Evolutionary conservation across 92 coral and sea anemone genomes (phyloP).

Genomic region (Heliopora coerulea): DNA sequence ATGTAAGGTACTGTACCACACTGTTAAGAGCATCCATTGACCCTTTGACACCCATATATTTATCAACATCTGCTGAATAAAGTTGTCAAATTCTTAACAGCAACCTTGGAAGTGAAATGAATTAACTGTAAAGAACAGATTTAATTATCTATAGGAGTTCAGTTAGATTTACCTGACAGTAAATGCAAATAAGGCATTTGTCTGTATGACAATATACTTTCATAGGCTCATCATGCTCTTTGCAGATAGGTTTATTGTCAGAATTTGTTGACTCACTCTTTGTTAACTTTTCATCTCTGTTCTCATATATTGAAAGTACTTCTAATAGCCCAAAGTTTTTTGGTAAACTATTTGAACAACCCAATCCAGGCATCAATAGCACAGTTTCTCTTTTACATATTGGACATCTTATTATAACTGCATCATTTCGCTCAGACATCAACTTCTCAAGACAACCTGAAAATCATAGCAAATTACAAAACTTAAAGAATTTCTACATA

Average conservation of each 20-base stretch:
- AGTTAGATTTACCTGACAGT: constrained; percentile 70
- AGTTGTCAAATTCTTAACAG: too few relatives aligned
- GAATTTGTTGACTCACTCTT: constrained; percentile 41
- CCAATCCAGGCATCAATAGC: constrained; percentile 46
- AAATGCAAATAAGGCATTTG: constrained; percentile 79
- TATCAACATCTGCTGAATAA: too few relatives aligned
- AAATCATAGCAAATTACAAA: not conserved
- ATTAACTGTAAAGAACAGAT: too few relatives aligned
- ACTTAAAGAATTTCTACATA: too few relatives aligned
- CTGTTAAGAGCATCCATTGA: too few relatives aligned
- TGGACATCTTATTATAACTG: constrained; percentile 68
- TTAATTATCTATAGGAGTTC: too few relatives aligned
- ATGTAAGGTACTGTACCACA: too few relatives aligned
- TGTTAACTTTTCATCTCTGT: constrained; percentile 26
- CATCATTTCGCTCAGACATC: constrained; percentile 60
- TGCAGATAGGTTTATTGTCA: constrained; percentile 62
- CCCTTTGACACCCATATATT: too few relatives aligned
- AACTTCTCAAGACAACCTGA: constrained; percentile 77
- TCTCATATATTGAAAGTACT: constrained; percentile 55
- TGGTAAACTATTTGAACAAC: constrained; percentile 62
- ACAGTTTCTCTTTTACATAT: constrained; percentile 78
- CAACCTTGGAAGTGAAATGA: too few relatives aligned
- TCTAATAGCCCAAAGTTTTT: constrained; percentile 89
- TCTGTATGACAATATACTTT: constrained; percentile 85
- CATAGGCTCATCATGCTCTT: constrained; percentile 85